Conservation (phyloP, 1,140 invertebrate genomes). For the Rhopalosiphum maidis region DNA sequence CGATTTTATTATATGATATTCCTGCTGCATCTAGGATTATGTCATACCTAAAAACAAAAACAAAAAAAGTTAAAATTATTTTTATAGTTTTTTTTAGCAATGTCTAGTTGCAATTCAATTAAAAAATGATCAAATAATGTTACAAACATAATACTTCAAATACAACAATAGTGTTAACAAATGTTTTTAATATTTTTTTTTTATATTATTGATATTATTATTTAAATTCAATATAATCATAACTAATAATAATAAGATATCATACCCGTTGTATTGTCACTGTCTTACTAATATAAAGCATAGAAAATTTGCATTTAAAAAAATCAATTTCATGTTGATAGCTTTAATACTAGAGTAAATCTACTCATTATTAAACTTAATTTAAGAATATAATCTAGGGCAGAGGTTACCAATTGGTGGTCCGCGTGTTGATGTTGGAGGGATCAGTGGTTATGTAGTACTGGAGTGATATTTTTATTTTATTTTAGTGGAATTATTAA, state of each 20-base stretch:
- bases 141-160: neutral
- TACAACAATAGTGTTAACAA: neutral
- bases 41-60: constrained; percentile 71
- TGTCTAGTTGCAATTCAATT: neutral
- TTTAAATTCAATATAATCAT: neutral
- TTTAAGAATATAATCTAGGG: no score
- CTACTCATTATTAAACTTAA: no score
- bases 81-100: neutral
- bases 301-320: no score
- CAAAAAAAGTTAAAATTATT: neutral
- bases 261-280: no score
- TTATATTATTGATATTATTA: neutral
- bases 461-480: no score
- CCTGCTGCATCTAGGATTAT: constrained; percentile 87
- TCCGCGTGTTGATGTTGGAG: no score
- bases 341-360: no score
- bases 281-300: no score
- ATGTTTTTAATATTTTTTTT: neutral
- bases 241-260: neutral
- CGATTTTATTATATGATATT: constrained; percentile 69
- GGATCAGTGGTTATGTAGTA: no score
- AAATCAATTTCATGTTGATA: no score
- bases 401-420: no score
- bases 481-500: no score
- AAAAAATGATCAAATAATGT: neutral